phyloP scores from a whole-genome alignment of 1,140 invertebrate species.

The Drosophila prosaltans region DNA sequence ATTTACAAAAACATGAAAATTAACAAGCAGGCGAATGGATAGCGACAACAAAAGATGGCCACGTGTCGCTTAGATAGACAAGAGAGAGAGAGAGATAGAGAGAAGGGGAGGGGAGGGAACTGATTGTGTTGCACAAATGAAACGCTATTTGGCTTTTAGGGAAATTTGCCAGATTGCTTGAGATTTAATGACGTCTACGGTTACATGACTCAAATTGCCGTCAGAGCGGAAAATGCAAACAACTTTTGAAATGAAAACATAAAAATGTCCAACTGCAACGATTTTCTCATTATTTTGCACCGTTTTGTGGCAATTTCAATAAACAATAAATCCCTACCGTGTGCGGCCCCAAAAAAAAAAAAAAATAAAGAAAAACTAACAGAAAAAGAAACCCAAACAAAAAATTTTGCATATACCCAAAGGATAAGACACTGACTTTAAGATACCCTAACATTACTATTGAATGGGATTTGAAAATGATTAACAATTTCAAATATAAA shows the following conservation, averaged over 20 bases:
- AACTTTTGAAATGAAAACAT: conserved; percentile 81
- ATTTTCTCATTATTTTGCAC: conserved; percentile 82
- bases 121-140: background rate
- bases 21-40: conserved; percentile 48
- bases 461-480: too few relatives aligned
- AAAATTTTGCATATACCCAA: conserved; percentile 34
- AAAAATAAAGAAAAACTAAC: background rate
- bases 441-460: background rate
- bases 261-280: conserved; percentile 72
- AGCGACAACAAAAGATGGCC: conserved; percentile 57
- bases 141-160: conserved; percentile 35
- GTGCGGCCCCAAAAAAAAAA: conserved; percentile 16
- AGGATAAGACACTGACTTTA: background rate
- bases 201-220: conserved; percentile 61
- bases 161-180: conserved; percentile 37
- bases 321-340: conserved; percentile 79
- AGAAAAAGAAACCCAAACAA: conserved; percentile 3
- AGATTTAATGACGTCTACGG: conserved; percentile 65
- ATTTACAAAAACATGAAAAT: conserved; percentile 61
- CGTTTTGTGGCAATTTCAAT: conserved; percentile 81
- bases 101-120: background rate
- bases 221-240: conserved; percentile 62
- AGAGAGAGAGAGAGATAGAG: background rate
- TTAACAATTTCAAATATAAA: too few relatives aligned
- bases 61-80: conserved; percentile 51